Evolutionary conservation across 2,888 invertebrate genomes (phyloP), one percentile per base, ranked within the genome.

Genomic region (Seira musarum): DNA sequence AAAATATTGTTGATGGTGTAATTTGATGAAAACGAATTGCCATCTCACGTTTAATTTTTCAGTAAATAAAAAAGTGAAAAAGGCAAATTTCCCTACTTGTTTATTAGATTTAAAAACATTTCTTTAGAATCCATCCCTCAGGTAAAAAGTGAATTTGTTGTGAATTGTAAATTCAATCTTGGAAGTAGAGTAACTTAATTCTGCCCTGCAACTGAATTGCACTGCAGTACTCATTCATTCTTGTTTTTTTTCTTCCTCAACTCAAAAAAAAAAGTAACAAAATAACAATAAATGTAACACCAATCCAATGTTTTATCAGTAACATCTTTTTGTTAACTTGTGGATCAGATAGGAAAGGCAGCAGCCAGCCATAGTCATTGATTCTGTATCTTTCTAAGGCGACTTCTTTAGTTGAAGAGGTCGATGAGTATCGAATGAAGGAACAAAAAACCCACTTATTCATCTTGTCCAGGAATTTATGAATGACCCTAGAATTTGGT

Each of bases 261-360:
- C 2, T 30, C 30, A 30, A 30, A 30, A 8, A 30, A 30, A 30
- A 8, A 30, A 30, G 30, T 30, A 30, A 69, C 63, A 67, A 72
- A 53, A 49, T 19, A 78, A 72, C 78, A 78, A 66, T 78, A 66
- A 71, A 66, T 66, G 65, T 72, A 78, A 69, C 76, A 70, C 69
- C 69, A 57, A 63, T 72, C 67, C 78, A 78, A 63, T 78, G 78
- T 78, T 78, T 78, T 78, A 78, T 61, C 46, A 24, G 70, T 25
- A 53, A 30, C 30, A 30, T 30, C 30, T 30, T 2, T n/a, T n/a
- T n/a, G n/a, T n/a, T 30, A 30, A 30, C 30, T 30, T 8, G 3
- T 30, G 30, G 30, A n/a, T n/a, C n/a, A n/a, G n/a, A n/a, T n/a
- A 30, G 30, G 8, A 30, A 30, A 30, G 8, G 30, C 30, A 30